A percentile compares a stretch with the other conserved stretches of the same genome.
These are phyloP conservation scores for Plectus sambesii DNA, from an alignment of 1,140 invertebrate species.

Conservation along the genomic window DNA sequence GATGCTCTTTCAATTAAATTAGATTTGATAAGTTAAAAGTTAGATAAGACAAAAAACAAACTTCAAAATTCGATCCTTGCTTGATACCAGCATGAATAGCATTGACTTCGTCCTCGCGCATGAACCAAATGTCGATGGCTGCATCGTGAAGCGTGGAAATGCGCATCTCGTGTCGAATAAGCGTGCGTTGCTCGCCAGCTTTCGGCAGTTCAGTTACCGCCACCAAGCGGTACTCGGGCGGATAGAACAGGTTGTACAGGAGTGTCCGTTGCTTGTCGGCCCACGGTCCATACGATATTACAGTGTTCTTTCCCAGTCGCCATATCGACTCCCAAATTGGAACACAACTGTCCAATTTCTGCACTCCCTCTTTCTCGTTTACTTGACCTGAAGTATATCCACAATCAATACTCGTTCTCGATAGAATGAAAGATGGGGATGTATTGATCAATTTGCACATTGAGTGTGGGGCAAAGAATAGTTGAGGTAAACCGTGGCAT, in stretches of 20 bases:
- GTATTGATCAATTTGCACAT: too few relatives aligned
- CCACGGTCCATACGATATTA: constrained; percentile 96
- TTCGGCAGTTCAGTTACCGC: constrained; percentile 35
- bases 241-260: constrained; percentile 90
- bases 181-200: constrained; percentile 32
- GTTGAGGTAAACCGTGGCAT: too few relatives aligned
- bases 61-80: constrained; percentile 36
- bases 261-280: constrained; percentile 88
- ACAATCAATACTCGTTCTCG: too few relatives aligned
- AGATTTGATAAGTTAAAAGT: not conserved
- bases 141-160: constrained; percentile 36
- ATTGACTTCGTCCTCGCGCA: constrained; percentile 40
- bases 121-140: constrained; percentile 40
- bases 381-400: too few relatives aligned
- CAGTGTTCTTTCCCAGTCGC: constrained; percentile 70
- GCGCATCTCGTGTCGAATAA: constrained; percentile 30
- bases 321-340: constrained; percentile 39
- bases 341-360: too few relatives aligned
- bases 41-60: constrained; percentile 8
- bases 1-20: too few relatives aligned
- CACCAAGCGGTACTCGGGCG: constrained; percentile 63
- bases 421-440: too few relatives aligned
- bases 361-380: too few relatives aligned
- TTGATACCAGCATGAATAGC: constrained; percentile 32
- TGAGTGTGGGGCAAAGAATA: too few relatives aligned